Evolutionary conservation across 2,797 vertebrate genomes (phyloP).

Genomic region (Sebastes glaucus): DNA sequence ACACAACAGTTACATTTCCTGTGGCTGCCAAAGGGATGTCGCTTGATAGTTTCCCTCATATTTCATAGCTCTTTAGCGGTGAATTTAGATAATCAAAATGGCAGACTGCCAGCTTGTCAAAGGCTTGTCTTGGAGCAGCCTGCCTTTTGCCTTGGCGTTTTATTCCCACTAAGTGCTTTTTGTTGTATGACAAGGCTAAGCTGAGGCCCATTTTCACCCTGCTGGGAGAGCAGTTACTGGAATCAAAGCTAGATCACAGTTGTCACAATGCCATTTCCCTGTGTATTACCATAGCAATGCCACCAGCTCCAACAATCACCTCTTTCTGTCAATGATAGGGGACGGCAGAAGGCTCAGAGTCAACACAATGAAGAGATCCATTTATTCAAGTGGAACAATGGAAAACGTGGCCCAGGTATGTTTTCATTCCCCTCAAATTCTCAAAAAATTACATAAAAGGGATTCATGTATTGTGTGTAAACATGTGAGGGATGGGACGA

Average conservation of each 20-base stretch:
- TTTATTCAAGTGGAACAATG: conserved; percentile 33
- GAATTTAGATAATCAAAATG: conserved; percentile 80
- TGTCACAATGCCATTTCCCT: conserved; percentile 74
- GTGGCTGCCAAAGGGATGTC: conserved; percentile 58
- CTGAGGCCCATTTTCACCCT: conserved; percentile 67
- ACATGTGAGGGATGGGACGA: not conserved
- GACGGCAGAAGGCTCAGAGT: conserved; percentile 21
- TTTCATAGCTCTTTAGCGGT: conserved; percentile 74
- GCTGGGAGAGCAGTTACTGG: conserved; percentile 71
- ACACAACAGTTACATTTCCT: conserved; percentile 66
- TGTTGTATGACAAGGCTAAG: conserved; percentile 74
- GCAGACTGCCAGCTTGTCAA: conserved; percentile 73
- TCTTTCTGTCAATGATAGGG: conserved; percentile 35
- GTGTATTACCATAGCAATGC: conserved; percentile 40
- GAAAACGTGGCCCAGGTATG: not conserved
- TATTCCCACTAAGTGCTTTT: conserved; percentile 80
- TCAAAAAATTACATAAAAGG: conserved; percentile 3
- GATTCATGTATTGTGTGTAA: not conserved
- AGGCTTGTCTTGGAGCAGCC: conserved; percentile 54
- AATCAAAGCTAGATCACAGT: conserved; percentile 78
- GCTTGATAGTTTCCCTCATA: conserved; percentile 61
- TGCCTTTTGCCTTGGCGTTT: conserved; percentile 55
- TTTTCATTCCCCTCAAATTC: conserved; percentile 3
- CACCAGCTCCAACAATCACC: conserved; percentile 45
- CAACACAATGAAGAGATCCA: conserved; percentile 32